These are phyloP conservation scores for Scartelaos histophorus DNA, from an alignment of 2,113 vertebrate genomes.

Conservation along the genomic window DNA sequence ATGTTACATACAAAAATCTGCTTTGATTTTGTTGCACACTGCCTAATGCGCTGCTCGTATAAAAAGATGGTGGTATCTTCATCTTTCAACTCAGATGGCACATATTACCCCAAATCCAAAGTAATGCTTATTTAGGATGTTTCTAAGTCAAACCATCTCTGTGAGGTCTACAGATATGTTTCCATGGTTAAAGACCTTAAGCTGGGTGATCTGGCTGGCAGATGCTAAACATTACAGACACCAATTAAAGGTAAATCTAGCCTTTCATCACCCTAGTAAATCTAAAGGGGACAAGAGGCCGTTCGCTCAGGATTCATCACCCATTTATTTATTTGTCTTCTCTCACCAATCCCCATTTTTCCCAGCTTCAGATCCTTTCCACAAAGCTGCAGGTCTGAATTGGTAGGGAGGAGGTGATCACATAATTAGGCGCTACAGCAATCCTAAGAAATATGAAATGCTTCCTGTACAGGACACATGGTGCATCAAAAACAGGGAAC, in stretches of 20 bases:
- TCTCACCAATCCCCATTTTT: conserved; percentile 12
- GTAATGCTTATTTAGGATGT: conserved; percentile 68
- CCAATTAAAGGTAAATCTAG: conserved; percentile 71
- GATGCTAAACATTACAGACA: conserved; percentile 69
- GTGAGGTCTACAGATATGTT: conserved; percentile 59
- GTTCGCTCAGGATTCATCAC: conserved; percentile 60
- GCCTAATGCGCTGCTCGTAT: conserved; percentile 35
- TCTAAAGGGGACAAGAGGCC: conserved; percentile 50
- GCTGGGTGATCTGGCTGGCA: conserved; percentile 64
- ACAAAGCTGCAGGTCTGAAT: not conserved
- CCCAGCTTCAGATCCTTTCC: conserved; percentile 19
- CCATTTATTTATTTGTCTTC: conserved; percentile 66
- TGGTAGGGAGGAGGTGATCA: not conserved
- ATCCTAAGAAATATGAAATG: conserved; percentile 15
- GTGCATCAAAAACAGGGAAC: not conserved
- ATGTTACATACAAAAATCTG: conserved; percentile 14
- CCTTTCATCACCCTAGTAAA: conserved; percentile 67
- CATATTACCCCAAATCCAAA: conserved; percentile 62
- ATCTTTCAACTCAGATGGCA: conserved; percentile 64
- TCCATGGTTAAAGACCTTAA: conserved; percentile 59
- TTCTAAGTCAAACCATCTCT: conserved; percentile 66
- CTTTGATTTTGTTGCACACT: conserved; percentile 44
- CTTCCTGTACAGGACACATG: conserved; percentile 1
- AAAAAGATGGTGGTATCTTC: conserved; percentile 31
- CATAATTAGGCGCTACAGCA: conserved; percentile 6